Base-by-base conservation (phyloP, 2,797 vertebrate genomes). In the Sebastes itinus region DNA sequence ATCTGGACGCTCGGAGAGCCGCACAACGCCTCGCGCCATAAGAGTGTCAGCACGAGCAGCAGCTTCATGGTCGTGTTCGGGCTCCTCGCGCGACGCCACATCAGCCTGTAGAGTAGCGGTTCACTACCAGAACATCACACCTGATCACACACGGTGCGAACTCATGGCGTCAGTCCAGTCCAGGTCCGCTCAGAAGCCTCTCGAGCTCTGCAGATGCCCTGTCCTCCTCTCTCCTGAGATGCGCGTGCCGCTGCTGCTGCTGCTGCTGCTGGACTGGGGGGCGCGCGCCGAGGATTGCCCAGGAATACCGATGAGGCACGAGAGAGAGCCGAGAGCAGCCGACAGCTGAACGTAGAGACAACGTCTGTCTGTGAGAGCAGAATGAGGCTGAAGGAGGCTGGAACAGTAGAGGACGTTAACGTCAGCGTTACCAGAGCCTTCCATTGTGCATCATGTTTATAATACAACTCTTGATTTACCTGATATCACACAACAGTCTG, bases 1-100 rank as follows among this genome's bases (percentile, higher is more conserved):
- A 94, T 94, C 67, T 94, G 92, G 69, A 94, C 91, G 79, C 92
- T 93, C 56, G 92, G 92, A 61, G 92, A 91, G 42, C 90, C 92
- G 80, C 90, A 91, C 58, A 84, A 33, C 67, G 86, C 81, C 72
- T 80, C 76, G 54, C 84, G 81, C 84, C 89, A 88, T 2, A 90
- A 32, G 9, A 93, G 70, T 7, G 88, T 49, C 52, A 91, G 9
- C 81, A 90, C 75, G 10, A 92, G 70, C 63, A 92, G 90, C 82
- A 92, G 90, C 85, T 89, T 87, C 92, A 92, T 92, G 75, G 56
- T 87, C 33, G 42, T 20, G 62, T 72, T 68, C 61, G 14, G 55
- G 72, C 63, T 76, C 78, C 78, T 75, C 72, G 23, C 77, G 70
- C 83, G 67, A 81, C 78, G 75, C 78, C 80, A 56, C 84, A 67